Conservation (phyloP, 2,797 vertebrate species). For the Aulostomus chinensis region DNA sequence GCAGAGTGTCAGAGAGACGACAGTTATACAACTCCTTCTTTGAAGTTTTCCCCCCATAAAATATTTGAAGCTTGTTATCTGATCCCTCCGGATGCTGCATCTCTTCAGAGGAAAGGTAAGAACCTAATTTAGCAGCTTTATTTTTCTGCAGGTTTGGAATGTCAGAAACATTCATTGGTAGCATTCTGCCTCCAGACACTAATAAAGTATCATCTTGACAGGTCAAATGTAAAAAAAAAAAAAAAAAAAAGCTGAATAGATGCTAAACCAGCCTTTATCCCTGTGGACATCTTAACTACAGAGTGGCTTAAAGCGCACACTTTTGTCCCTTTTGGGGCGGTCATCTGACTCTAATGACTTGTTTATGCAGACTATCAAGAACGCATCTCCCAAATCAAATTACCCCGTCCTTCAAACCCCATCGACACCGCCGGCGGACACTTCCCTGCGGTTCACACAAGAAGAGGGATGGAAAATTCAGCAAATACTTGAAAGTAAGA, state of each 20-base stretch:
- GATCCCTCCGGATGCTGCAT: neutral
- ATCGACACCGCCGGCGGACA: conserved; percentile 8
- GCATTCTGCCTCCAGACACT: too few species aligned
- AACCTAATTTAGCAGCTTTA: too few species aligned
- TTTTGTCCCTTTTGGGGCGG: conserved; percentile 2
- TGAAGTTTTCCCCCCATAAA: neutral
- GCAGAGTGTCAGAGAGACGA: too few species aligned
- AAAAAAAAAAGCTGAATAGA: too few species aligned
- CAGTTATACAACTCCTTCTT: neutral
- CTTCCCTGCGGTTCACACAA: conserved; percentile 16
- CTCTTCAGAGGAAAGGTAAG: too few species aligned
- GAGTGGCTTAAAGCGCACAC: conserved; percentile 11
- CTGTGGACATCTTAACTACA: neutral
- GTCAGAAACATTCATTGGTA: too few species aligned
- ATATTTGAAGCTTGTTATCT: neutral
- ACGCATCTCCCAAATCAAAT: conserved; percentile 42
- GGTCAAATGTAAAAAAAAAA: too few species aligned
- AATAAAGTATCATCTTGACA: too few species aligned
- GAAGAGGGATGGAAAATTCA: conserved; percentile 16
- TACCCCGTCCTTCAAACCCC: conserved; percentile 39
- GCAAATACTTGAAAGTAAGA: conserved; percentile 8
- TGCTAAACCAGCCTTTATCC: too few species aligned
- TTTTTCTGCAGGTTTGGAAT: too few species aligned
- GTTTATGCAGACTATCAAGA: conserved; percentile 27
- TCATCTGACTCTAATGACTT: conserved; percentile 35